These are phyloP conservation scores for Scaptomyza reducta DNA, from an alignment of 2,888 invertebrate genomes.

Conservation along the genomic window DNA sequence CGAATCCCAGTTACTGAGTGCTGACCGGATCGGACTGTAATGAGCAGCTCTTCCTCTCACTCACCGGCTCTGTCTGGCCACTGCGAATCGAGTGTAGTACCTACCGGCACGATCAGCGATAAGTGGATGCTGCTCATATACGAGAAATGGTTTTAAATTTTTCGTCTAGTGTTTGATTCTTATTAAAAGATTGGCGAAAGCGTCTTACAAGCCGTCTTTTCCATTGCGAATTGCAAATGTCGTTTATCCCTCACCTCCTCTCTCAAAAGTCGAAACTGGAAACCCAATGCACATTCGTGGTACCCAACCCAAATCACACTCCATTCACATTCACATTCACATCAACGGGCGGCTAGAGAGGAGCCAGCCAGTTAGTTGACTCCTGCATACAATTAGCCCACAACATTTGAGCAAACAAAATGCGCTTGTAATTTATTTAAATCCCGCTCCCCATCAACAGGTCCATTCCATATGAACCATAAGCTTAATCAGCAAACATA, in stretches of 20 bases:
- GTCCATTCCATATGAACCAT: constrained; percentile 70
- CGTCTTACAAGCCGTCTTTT: constrained; percentile 68
- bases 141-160: constrained; percentile 78
- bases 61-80: constrained; percentile 19
- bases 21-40: constrained; percentile 59
- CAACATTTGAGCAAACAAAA: constrained; percentile 62
- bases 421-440: constrained; percentile 71
- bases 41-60: constrained; percentile 47
- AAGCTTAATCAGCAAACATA: constrained; percentile 70
- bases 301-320: constrained; percentile 54
- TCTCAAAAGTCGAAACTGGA: constrained; percentile 23
- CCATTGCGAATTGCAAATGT: constrained; percentile 71
- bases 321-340: constrained; percentile 66
- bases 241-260: constrained; percentile 21
- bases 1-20: constrained; percentile 12
- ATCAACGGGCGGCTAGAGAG: constrained; percentile 30
- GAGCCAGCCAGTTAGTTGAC: constrained; percentile 19
- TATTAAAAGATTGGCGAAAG: constrained; percentile 80
- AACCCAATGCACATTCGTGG: constrained; percentile 31
- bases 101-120: constrained; percentile 79
- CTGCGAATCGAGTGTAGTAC: constrained; percentile 27
- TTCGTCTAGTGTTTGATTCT: constrained; percentile 80
- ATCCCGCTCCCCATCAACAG: constrained; percentile 50
- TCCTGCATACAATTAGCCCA: constrained; percentile 77
- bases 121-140: constrained; percentile 73